Evolutionary conservation across 2,797 vertebrate genomes (phyloP).

Genomic region (Crax fasciolata): DNA sequence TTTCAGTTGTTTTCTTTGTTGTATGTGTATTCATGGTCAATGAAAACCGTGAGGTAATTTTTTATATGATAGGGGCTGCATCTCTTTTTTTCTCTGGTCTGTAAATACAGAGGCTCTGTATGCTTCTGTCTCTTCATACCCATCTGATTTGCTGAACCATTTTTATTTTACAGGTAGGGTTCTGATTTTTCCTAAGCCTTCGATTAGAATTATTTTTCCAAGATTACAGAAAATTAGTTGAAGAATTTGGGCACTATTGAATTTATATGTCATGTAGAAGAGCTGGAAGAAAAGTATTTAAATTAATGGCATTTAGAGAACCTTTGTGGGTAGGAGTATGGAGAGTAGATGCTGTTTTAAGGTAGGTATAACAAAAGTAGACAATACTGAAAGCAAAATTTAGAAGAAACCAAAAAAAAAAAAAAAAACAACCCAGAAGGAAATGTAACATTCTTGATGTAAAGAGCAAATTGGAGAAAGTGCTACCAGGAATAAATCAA

Average conservation of each 20-base stretch:
- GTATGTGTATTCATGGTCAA: background rate
- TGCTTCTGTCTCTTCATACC: background rate
- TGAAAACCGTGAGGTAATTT: background rate
- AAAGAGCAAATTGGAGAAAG: background rate
- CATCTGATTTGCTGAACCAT: background rate
- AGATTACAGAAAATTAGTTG: background rate
- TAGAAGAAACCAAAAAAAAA: background rate
- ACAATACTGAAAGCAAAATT: background rate
- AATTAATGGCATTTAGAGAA: background rate
- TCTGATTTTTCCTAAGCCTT: background rate
- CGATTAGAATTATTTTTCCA: background rate
- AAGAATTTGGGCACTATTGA: background rate
- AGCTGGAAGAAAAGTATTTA: background rate
- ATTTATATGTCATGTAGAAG: background rate
- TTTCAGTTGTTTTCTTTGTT: background rate
- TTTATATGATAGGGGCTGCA: background rate
- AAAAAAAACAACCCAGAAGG: background rate
- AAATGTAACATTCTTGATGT: background rate
- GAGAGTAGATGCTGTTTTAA: background rate
- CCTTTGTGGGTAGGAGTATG: no score
- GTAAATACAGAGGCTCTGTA: background rate
- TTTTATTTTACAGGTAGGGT: background rate
- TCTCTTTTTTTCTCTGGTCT: background rate
- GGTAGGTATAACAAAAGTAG: background rate
- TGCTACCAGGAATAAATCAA: background rate